A percentile compares a stretch with the other conserved stretches of the same genome.
Evolutionary conservation across 2,888 invertebrate genomes (phyloP).

Genomic region (Acholoe squamosa): DNA sequence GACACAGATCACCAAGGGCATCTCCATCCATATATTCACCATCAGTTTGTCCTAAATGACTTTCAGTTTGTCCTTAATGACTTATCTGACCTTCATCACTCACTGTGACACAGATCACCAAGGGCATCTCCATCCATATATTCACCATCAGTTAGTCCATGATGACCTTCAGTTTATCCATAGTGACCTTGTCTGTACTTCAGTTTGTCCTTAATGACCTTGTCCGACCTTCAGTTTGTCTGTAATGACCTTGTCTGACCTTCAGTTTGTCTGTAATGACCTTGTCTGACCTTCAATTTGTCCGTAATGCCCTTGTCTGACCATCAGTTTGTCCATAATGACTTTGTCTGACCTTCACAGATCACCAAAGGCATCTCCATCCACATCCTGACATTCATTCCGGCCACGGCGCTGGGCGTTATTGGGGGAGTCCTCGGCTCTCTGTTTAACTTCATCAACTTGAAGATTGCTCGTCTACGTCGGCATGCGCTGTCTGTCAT

Average conservation of each 20-base stretch:
- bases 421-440: conserved; percentile 83
- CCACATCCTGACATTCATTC: conserved; percentile 82
- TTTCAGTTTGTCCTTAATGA: no score
- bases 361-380: conserved; percentile 58
- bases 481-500: conserved; percentile 78
- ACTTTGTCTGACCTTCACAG: no score
- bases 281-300: no score
- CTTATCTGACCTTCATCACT: no score
- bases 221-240: no score
- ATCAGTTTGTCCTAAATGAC: conserved; percentile 83
- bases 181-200: no score
- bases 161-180: no score
- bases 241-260: no score
- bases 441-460: conserved; percentile 82
- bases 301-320: no score
- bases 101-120: conserved; percentile 34
- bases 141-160: conserved; percentile 82
- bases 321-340: no score
- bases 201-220: no score
- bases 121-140: conserved; percentile 74
- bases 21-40: conserved; percentile 78
- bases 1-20: conserved; percentile 43
- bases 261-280: no score
- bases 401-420: conserved; percentile 81
- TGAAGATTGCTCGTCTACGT: conserved; percentile 81